Base-by-base conservation (phyloP, 23 tunicate species). In the Halocynthia aurantium region DNA sequence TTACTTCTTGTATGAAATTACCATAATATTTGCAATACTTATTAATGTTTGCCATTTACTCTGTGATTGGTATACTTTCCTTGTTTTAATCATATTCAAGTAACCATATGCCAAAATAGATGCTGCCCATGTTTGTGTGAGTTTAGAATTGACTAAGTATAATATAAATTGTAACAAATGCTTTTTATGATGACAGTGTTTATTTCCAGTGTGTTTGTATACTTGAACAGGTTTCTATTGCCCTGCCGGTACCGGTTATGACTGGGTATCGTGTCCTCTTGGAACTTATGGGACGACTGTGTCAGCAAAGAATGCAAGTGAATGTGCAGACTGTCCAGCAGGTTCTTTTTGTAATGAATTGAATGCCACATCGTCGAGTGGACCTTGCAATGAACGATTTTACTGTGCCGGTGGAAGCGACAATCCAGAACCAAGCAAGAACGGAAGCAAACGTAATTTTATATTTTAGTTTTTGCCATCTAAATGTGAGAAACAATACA, bases 381-480 rank as follows among this genome's bases (percentile, higher is more conserved):
- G 86, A 8, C 57, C 55, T 22, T 93, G 98, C 61, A 72, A 77
- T 40, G 98, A 76, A 40, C 78, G 86, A 7, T 87, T 62, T 61
- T 93, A 75, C 62, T 93, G 98, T 52, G 69, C 80, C 49, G 79
- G 82, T 40, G 92, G 98, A 52, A 92, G 98, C 54, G 54, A 80
- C 17, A 55, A 87, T 7, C 66, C 75, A 11, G 72, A 71, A 50
- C 97, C 97, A 6, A 31, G 44, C 44, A n/a, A n/a, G n/a, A 77
- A 71, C 52, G 95, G 87, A 50, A 52, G 70, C 56, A 84, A 83
- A 57, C 84, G 95, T 88, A 73, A 85, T 73, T 44, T 68, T 75
- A 19, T 19, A 18, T 20, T 61, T 61, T 61, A 76, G 22, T 62
- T 10, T 6, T 15, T 31, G 44, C 44, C n/a, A n/a, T n/a, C n/a